Conservation (phyloP, 2,797 vertebrate species). For the Enteromius trimaculatus region DNA sequence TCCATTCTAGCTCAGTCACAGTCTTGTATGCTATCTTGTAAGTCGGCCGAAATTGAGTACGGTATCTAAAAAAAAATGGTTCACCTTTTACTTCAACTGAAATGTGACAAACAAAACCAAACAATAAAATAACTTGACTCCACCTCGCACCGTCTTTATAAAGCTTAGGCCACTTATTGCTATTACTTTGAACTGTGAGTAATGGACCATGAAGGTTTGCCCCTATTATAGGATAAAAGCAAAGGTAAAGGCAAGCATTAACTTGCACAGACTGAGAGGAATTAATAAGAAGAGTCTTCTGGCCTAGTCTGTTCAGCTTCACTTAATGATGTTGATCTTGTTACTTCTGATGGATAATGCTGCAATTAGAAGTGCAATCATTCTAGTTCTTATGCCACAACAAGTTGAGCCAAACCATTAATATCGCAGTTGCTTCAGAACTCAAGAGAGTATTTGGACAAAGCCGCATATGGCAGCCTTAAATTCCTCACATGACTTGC, state of each 20-base stretch:
- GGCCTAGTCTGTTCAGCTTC: slow-evolving; percentile 22
- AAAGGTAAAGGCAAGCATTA: slow-evolving; percentile 27
- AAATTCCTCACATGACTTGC: not conserved
- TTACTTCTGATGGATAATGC: slow-evolving; percentile 33
- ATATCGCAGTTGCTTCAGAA: not conserved
- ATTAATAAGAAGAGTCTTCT: slow-evolving; percentile 29
- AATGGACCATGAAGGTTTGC: slow-evolving; percentile 22
- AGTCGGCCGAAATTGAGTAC: slow-evolving; percentile 86
- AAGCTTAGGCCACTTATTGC: slow-evolving; percentile 20
- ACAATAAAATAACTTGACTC: not conserved
- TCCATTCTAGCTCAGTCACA: slow-evolving; percentile 94
- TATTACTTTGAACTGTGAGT: slow-evolving; percentile 15
- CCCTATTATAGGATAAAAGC: slow-evolving; percentile 25
- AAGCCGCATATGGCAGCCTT: not conserved
- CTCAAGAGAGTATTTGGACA: not conserved
- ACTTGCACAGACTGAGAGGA: not conserved
- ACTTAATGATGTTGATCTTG: slow-evolving; percentile 37
- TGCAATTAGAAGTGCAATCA: slow-evolving; percentile 21
- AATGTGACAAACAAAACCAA: not conserved
- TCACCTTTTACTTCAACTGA: not conserved
- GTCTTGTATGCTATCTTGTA: slow-evolving; percentile 89
- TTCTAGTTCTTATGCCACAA: slow-evolving; percentile 16
- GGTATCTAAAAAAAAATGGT: slow-evolving; percentile 79
- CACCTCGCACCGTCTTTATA: not conserved
- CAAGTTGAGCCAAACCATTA: slow-evolving; percentile 2